Conservation (phyloP, 1,140 invertebrate species). For the Magallana ariakensis region DNA sequence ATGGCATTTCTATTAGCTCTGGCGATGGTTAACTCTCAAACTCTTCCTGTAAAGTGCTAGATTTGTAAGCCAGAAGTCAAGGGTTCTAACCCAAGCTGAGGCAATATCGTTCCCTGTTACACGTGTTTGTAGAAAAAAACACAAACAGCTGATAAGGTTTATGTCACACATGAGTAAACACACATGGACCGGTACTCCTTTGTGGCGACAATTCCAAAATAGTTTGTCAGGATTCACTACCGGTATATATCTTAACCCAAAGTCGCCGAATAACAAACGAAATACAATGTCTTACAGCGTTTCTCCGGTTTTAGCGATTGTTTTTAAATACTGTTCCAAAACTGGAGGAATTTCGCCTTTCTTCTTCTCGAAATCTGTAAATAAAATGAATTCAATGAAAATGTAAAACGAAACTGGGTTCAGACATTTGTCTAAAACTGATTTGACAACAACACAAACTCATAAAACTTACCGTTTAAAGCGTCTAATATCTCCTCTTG, state of each 20-base stretch:
- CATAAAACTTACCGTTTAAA: conserved; percentile 67
- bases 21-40: too few species aligned
- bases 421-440: background rate
- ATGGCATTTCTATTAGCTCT: too few species aligned
- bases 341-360: conserved; percentile 88
- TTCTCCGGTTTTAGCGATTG: conserved; percentile 95
- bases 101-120: too few species aligned
- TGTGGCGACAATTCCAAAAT: background rate
- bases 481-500: conserved; percentile 75
- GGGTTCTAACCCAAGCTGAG: too few species aligned
- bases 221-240: too few species aligned
- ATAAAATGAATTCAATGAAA: conserved; percentile 5
- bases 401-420: background rate
- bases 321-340: conserved; percentile 93
- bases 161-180: conserved; percentile 12
- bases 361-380: conserved; percentile 89
- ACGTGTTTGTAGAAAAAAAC: background rate
- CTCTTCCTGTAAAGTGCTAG: too few species aligned
- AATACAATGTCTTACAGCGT: conserved; percentile 83
- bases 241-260: too few species aligned
- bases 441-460: background rate
- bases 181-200: background rate
- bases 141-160: background rate
- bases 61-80: too few species aligned
- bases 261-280: too few species aligned